Conservation (phyloP, 2,888 invertebrate species). For the Asteroscopus sphinx region DNA sequence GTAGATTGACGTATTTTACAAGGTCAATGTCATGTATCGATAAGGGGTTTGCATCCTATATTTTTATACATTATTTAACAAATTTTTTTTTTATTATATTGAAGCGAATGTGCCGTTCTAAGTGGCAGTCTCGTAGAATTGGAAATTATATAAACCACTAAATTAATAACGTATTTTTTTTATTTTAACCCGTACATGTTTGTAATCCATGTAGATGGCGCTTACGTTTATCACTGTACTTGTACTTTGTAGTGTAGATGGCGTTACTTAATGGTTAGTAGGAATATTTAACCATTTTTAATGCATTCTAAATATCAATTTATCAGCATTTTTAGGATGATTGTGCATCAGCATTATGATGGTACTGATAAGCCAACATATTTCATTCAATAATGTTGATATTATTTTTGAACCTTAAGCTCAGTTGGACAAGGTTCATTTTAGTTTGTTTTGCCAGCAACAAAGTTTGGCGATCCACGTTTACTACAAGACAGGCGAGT, state of each 20-base stretch:
- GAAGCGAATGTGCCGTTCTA: conserved; percentile 32
- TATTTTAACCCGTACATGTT: conserved; percentile 36
- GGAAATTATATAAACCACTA: conserved; percentile 49
- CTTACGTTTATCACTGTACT: conserved; percentile 25
- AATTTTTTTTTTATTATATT: conserved; percentile 43
- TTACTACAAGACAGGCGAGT: conserved; percentile 50
- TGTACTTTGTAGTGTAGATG: conserved; percentile 30
- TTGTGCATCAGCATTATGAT: neutral
- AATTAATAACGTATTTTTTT: conserved; percentile 39
- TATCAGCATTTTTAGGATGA: neutral
- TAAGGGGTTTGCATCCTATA: conserved; percentile 49
- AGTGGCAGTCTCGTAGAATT: conserved; percentile 34
- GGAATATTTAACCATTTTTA: neutral
- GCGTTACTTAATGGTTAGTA: conserved; percentile 21
- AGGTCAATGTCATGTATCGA: conserved; percentile 38
- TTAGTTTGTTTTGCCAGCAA: conserved; percentile 11
- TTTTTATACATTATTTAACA: conserved; percentile 58
- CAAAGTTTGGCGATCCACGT: conserved; percentile 27
- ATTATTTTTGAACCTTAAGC: conserved; percentile 16
- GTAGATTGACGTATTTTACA: conserved; percentile 47
- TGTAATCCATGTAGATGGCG: conserved; percentile 35
- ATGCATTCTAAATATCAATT: neutral
- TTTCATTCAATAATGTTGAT: conserved; percentile 1
- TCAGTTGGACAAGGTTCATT: conserved; percentile 6
- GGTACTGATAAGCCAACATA: neutral